Conservation (phyloP, 2,797 vertebrate species). For the Peromyscus eremicus region DNA sequence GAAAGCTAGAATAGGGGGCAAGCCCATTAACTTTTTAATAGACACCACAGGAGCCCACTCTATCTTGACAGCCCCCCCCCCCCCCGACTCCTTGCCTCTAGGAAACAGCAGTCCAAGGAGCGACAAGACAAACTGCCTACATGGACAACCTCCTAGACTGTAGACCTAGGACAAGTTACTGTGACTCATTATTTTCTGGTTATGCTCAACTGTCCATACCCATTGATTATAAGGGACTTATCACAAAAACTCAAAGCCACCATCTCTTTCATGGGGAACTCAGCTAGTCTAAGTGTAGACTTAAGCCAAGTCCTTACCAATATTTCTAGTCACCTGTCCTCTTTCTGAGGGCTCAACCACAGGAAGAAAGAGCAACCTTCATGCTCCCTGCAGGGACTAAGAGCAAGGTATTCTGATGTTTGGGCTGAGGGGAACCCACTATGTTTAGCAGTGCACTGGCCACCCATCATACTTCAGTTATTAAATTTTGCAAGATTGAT, state of each 20-base stretch:
- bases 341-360: background rate
- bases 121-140: background rate
- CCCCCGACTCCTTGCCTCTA: background rate
- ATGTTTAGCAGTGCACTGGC: background rate
- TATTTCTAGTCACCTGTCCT: background rate
- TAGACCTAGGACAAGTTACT: background rate
- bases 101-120: background rate
- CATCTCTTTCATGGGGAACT: background rate
- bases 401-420: background rate
- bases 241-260: background rate
- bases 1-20: background rate
- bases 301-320: background rate
- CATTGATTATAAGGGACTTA: background rate
- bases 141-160: background rate
- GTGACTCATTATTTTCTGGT: background rate
- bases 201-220: background rate
- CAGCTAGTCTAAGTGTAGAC: background rate
- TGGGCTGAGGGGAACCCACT: background rate
- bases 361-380: background rate
- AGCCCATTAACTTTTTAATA: background rate
- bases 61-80: no score
- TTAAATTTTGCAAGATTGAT: background rate
- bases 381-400: background rate
- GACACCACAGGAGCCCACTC: background rate
- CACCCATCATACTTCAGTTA: background rate